Evolutionary conservation across 2,797 vertebrate species (phyloP).

Genomic region (Sebastes iracundus): DNA sequence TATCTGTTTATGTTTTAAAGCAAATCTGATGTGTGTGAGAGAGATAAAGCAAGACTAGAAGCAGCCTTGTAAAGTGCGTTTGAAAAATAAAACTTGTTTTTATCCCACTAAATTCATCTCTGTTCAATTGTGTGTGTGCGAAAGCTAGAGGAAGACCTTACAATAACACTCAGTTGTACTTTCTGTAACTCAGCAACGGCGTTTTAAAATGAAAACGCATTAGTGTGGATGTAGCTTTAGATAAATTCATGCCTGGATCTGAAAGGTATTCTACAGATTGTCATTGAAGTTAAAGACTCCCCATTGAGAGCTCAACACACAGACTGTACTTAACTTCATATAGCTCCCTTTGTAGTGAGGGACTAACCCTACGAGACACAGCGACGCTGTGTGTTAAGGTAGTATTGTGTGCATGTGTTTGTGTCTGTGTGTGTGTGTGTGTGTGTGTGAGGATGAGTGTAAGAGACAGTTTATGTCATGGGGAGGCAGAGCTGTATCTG

Average conservation of each 20-base stretch:
- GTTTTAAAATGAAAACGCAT: too few species aligned
- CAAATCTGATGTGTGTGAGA: background rate
- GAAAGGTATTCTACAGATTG: background rate
- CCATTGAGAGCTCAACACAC: constrained; percentile 10
- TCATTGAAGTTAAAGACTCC: background rate
- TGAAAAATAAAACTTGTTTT: background rate
- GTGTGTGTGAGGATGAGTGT: constrained; percentile 53
- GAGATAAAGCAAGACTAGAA: background rate
- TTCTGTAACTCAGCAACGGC: too few species aligned
- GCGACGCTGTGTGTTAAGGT: constrained; percentile 57
- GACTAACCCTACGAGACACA: constrained; percentile 62
- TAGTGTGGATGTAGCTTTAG: background rate
- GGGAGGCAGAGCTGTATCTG: constrained; percentile 74
- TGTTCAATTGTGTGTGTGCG: background rate
- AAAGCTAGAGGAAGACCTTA: too few species aligned
- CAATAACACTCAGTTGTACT: too few species aligned
- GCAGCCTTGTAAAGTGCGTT: background rate
- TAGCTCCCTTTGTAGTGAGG: constrained; percentile 38
- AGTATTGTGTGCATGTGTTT: constrained; percentile 27
- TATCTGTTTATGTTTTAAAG: background rate
- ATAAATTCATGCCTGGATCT: background rate
- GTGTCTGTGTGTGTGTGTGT: background rate
- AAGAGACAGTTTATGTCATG: constrained; percentile 78
- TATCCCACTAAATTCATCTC: background rate
- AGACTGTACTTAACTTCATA: constrained; percentile 54